Evolutionary conservation across 2,888 invertebrate genomes (phyloP).

Genomic region (Eulithis prunata): DNA sequence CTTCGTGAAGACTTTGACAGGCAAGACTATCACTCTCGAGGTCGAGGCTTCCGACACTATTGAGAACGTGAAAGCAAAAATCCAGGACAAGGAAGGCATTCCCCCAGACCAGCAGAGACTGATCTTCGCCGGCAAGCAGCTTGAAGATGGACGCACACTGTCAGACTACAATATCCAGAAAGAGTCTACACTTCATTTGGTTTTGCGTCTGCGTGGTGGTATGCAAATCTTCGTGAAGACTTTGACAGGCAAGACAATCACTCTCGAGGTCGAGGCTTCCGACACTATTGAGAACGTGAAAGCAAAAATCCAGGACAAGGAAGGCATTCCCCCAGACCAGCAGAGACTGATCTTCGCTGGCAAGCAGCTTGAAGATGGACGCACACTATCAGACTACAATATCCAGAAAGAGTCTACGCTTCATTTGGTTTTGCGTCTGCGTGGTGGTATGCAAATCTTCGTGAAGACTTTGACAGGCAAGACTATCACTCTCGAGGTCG

Average conservation of each 20-base stretch:
- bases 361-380: conserved; percentile 41
- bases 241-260: conserved; percentile 40
- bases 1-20: conserved; percentile 85
- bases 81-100: conserved; percentile 81
- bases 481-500: conserved; percentile 38
- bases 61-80: conserved; percentile 85
- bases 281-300: conserved; percentile 43
- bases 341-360: conserved; percentile 42
- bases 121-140: conserved; percentile 87
- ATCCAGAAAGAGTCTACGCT: conserved; percentile 42
- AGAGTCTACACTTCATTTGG: conserved; percentile 39
- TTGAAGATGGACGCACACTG: conserved; percentile 86
- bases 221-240: conserved; percentile 44
- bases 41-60: conserved; percentile 85
- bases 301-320: conserved; percentile 43
- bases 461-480: conserved; percentile 41
- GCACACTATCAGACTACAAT: conserved; percentile 41
- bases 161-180: conserved; percentile 43
- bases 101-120: conserved; percentile 85
- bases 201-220: conserved; percentile 41
- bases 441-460: conserved; percentile 44
- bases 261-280: conserved; percentile 38
- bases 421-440: conserved; percentile 40
- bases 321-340: conserved; percentile 44
- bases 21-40: conserved; percentile 84